phyloP scores from a whole-genome alignment of 2,113 vertebrate species.

The Pelecanus crispus region DNA sequence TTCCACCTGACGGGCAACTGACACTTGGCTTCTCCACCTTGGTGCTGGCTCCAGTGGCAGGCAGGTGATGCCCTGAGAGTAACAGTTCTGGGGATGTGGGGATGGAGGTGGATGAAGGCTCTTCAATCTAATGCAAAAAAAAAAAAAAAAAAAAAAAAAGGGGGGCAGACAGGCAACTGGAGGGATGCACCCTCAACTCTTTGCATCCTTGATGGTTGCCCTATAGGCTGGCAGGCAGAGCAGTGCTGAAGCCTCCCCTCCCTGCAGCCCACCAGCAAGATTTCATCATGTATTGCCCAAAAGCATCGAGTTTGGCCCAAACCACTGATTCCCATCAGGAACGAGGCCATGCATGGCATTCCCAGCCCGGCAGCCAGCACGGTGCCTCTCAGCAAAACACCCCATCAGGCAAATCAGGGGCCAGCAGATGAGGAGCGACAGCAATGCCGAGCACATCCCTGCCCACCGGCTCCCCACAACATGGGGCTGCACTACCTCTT shows the following conservation, averaged over 20 bases:
- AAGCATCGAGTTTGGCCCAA: background rate
- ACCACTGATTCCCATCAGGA: background rate
- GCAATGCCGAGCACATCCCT: background rate
- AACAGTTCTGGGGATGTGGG: accelerated
- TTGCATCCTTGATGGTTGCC: background rate
- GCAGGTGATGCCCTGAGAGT: background rate
- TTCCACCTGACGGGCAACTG: background rate
- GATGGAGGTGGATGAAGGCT: background rate
- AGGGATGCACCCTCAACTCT: background rate
- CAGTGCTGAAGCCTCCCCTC: background rate
- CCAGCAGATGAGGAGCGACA: background rate
- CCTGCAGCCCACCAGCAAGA: background rate
- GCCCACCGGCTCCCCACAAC: background rate
- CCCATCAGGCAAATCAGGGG: no score
- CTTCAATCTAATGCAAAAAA: background rate
- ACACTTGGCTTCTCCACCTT: background rate
- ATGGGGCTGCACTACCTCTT: background rate
- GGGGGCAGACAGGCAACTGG: background rate
- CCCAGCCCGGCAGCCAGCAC: background rate
- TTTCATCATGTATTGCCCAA: background rate
- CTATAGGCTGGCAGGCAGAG: background rate
- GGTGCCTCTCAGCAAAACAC: background rate
- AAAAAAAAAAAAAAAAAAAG: background rate
- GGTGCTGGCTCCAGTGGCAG: background rate
- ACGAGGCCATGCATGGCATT: background rate